Percentiles rank a stretch among this genome's conserved stretches.
phyloP scores from a whole-genome alignment of 2,113 vertebrate genomes.

The Fukomys damarensis region DNA sequence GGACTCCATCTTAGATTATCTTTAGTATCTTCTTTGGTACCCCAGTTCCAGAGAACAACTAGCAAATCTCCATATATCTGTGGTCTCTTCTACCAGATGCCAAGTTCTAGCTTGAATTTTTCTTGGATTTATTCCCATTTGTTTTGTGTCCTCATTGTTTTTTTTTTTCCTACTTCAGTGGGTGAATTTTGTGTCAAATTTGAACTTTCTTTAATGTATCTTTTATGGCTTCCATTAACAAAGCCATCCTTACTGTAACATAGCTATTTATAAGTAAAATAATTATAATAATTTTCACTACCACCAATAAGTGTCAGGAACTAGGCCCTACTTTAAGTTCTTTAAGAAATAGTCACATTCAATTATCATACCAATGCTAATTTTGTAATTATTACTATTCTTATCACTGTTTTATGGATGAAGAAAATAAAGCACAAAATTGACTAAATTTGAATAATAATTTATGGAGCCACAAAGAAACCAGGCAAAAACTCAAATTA shows the following conservation, averaged over 20 bases:
- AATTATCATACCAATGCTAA: neutral
- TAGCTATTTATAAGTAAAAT: neutral
- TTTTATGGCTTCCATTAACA: neutral
- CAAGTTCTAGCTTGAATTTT: neutral
- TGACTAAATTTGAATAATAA: neutral
- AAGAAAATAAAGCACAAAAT: too few relatives aligned
- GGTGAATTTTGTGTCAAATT: neutral
- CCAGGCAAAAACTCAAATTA: neutral
- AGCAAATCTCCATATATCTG: neutral
- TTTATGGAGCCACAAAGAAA: neutral
- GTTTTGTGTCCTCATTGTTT: neutral
- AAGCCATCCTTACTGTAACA: neutral
- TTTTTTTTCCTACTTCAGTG: neutral
- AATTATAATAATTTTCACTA: neutral
- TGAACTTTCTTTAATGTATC: neutral
- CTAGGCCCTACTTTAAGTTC: neutral
- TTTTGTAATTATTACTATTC: too few relatives aligned
- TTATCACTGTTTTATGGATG: too few relatives aligned
- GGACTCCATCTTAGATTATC: neutral
- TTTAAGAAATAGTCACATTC: slow-evolving; percentile 9
- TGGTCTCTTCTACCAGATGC: neutral
- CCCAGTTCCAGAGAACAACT: neutral
- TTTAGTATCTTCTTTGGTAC: neutral
- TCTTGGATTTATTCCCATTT: neutral
- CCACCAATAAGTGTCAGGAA: neutral